Evolutionary conservation across 1,140 invertebrate genomes (phyloP).

Genomic region (Psilanteris sp.): DNA sequence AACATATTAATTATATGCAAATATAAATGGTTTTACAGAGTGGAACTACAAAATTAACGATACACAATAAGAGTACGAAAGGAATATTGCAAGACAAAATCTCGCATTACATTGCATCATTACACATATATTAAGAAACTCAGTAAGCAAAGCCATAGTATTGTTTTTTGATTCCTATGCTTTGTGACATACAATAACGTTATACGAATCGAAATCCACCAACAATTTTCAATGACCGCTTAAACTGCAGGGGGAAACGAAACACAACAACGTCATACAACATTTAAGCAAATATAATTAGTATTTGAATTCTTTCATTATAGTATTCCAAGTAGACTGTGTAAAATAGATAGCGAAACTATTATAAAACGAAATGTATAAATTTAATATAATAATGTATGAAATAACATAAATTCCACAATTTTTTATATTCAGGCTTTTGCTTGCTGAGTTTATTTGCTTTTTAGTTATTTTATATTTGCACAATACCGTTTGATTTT

Average conservation of each 20-base stretch:
- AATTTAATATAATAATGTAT: too few relatives aligned
- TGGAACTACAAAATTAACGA: constrained; percentile 76
- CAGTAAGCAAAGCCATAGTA: constrained; percentile 26
- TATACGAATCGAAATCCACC: constrained; percentile 45
- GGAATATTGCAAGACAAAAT: constrained; percentile 61
- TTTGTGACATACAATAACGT: constrained; percentile 13
- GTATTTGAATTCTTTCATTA: too few relatives aligned
- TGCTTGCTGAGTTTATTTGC: constrained; percentile 39
- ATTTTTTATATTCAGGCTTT: too few relatives aligned
- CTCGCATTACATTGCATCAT: constrained; percentile 50
- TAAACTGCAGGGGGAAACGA: constrained; percentile 59
- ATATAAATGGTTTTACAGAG: constrained; percentile 79
- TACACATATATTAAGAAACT: constrained; percentile 46
- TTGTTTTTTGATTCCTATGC: constrained; percentile 53
- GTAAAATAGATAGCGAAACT: too few relatives aligned
- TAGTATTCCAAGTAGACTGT: too few relatives aligned
- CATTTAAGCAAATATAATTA: too few relatives aligned
- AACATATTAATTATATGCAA: constrained; percentile 79
- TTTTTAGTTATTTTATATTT: constrained; percentile 23
- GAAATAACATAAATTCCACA: too few relatives aligned
- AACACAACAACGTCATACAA: too few relatives aligned
- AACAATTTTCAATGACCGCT: constrained; percentile 60
- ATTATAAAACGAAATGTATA: too few relatives aligned
- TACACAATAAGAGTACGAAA: constrained; percentile 76
- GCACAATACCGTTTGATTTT: constrained; percentile 57